Base-by-base conservation (phyloP, 2,888 invertebrate genomes). In the Nebria brevicollis region DNA sequence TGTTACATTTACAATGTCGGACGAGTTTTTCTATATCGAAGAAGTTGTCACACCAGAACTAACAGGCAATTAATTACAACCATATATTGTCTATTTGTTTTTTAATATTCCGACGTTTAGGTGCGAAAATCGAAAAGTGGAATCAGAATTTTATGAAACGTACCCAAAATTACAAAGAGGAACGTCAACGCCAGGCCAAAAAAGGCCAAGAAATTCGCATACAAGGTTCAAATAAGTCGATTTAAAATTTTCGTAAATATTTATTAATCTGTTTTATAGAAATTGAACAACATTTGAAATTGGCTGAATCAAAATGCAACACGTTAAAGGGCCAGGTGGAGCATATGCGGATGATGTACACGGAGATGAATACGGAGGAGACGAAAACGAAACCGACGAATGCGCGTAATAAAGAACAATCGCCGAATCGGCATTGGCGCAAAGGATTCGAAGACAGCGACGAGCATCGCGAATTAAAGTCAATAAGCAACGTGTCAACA, bases 251-350 rank as follows among this genome's bases (percentile, higher is more conserved):
- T 20, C 20, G 20, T 20, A 20, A 20, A 20, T 20, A 20, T 20
- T 20, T 20, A 20, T 20, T 34, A 34, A 7, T 77, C 41, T 34
- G 13, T 34, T 25, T 83, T 82, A 7, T 78, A 90, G 90, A 89
- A 84, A 88, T 90, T 77, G 89, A 89, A 78, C 86, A 89, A 81
- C 88, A 90, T 83, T 83, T 90, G 20, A 86, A 89, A 82, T 86
- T 87, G 80, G 89, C 90, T 0, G 90, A 90, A 83, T 86, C 85
- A 42, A 86, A 88, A 84, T 90, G 89, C 77, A 88, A 88, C 77
- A 87, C 86, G 0, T 84, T 90, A 65, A 89, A 89, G 83, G 87
- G 87, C 66, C 89, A 89, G 84, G 85, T 91, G 77, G 88, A 89
- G 83, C 88, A 88, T 75, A 88, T 90, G 88, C 89, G 89, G 83